Percentiles rank a stretch among this genome's conserved stretches.
These are phyloP conservation scores for Otis tarda DNA, from an alignment of 2,113 vertebrate species.

Conservation along the genomic window DNA sequence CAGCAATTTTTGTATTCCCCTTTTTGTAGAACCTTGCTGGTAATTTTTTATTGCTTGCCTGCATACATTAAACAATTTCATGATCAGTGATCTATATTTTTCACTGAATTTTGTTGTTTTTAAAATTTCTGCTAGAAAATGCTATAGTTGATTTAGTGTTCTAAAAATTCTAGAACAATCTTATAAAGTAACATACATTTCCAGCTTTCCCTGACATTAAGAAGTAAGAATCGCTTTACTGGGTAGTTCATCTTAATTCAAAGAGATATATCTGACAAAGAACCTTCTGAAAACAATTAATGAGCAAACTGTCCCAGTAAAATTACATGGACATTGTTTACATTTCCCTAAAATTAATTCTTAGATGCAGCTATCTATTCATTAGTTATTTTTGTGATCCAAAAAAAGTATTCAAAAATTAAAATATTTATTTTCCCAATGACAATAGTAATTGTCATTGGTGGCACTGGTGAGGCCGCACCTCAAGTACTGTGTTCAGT, in stretches of 20 bases:
- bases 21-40: neutral
- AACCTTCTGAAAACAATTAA: neutral
- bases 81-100: neutral
- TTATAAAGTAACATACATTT: neutral
- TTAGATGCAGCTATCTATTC: neutral
- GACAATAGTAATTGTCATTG: too few species aligned
- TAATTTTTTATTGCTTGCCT: neutral
- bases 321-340: neutral
- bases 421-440: neutral
- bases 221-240: neutral
- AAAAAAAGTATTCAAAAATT: neutral
- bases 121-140: neutral
- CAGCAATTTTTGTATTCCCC: neutral
- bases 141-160: neutral
- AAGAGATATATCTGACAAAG: neutral
- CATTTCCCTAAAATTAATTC: neutral
- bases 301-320: neutral
- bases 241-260: neutral
- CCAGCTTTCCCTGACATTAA: neutral
- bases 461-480: too few species aligned
- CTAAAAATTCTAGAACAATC: neutral
- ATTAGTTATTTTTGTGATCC: neutral
- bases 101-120: neutral
- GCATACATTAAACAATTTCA: neutral
- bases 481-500: too few species aligned